Evolutionary conservation across 2,797 vertebrate genomes (phyloP), one percentile per base, ranked within the genome.

Genomic region (Sphenodon punctatus): DNA sequence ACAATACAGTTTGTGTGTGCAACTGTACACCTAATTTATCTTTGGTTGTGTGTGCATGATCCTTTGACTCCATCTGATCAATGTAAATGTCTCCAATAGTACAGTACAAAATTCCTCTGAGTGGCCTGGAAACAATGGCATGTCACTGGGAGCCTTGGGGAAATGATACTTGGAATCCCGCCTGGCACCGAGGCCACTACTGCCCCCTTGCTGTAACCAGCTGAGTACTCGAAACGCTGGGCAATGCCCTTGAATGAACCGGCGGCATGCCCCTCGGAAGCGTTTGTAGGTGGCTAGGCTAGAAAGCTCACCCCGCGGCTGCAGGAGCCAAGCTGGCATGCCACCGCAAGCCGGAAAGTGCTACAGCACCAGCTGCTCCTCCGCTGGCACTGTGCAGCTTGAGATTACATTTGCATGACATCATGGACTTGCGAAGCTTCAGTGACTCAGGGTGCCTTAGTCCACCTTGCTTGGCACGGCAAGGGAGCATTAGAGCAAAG

Each of bases 401-500:
- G 19, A 51, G 30, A 65, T 77, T 6, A 0, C 51, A 17, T 64
- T 53, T 4, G 59, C 66, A 0, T 82, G 88, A 91, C 80, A 75
- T 77, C 85, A 86, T 82, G 83, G 5, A 58, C 65, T 58, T 5
- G 69, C 8, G 77, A 66, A 60, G 8, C 55, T 84, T 3, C 74
- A 53, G 46, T 51, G 59, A 23, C 16, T 79, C 77, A 85, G 75
- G 73, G 64, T 87, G 84, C 13, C 43, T 68, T 43, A 19, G 42
- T 12, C 58, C 19, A 55, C 87, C 42, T 1, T 66, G 79, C 85
- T 90, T 83, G 81, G 88, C 85, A 73, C 48, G 84, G 70, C n/a
- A 5, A 67, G 78, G 80, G 69, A 51, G 82, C 85, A 68, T 84
- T 79, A 69, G 66, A 93, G 83, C 92, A 88, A 60, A 53, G 67